Evolutionary conservation across 2,888 invertebrate genomes (phyloP).

Genomic region (Lathronympha strigana): DNA sequence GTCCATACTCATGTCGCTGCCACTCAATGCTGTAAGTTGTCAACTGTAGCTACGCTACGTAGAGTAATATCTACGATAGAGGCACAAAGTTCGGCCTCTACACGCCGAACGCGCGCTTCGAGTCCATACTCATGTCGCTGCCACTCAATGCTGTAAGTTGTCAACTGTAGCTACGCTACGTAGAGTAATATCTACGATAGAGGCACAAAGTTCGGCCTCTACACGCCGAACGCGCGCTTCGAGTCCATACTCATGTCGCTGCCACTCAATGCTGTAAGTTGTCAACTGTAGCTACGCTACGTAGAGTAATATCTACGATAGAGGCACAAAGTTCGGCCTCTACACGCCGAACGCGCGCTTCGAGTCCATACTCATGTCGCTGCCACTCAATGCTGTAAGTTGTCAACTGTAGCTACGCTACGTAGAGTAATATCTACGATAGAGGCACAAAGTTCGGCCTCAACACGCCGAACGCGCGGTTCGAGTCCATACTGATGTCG

Average conservation of each 20-base stretch:
- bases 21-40: too few relatives aligned
- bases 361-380: conserved; percentile 98
- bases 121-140: too few relatives aligned
- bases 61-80: too few relatives aligned
- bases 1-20: too few relatives aligned
- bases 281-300: too few relatives aligned
- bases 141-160: too few relatives aligned
- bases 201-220: conserved; percentile 98
- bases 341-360: conserved; percentile 97
- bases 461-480: not conserved
- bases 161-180: too few relatives aligned
- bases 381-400: conserved; percentile 92
- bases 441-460: too few relatives aligned
- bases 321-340: conserved; percentile 99
- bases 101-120: too few relatives aligned
- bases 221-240: conserved; percentile 96
- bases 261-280: conserved; percentile 90
- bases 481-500: conserved; percentile 5
- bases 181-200: conserved; percentile 99
- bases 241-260: conserved; percentile 99
- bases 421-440: conserved; percentile 86
- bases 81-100: too few relatives aligned
- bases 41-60: too few relatives aligned
- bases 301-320: too few relatives aligned
- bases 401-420: conserved; percentile 86